phyloP scores from a whole-genome alignment of 2,113 vertebrate genomes.

The Peromyscus maniculatus region DNA sequence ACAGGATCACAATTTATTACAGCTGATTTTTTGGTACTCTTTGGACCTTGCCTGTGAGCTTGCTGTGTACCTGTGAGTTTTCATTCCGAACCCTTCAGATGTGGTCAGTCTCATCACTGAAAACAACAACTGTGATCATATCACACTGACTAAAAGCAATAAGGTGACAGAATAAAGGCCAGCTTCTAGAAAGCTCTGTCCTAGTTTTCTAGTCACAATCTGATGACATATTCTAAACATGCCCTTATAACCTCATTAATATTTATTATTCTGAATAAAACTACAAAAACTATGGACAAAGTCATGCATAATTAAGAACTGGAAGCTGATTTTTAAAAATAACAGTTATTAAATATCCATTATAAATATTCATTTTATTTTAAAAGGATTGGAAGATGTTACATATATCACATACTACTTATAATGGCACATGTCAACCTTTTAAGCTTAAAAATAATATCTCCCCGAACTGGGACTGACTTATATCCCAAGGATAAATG shows the following conservation, averaged over 20 bases:
- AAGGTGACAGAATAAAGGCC: conserved; percentile 15
- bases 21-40: background rate
- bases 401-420: conserved; percentile 84
- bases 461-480: conserved; percentile 80
- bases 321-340: conserved; percentile 77
- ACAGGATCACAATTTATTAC: conserved; percentile 9
- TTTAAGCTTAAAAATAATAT: conserved; percentile 83
- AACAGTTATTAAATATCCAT: conserved; percentile 84
- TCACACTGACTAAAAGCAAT: conserved; percentile 52
- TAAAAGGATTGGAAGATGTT: conserved; percentile 79
- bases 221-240: conserved; percentile 67
- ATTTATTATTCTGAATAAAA: conserved; percentile 71
- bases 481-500: conserved; percentile 78
- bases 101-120: conserved; percentile 38
- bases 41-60: background rate
- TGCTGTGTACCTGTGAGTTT: conserved; percentile 37
- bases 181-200: conserved; percentile 49
- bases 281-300: conserved; percentile 55
- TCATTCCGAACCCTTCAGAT: conserved; percentile 16
- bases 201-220: conserved; percentile 37
- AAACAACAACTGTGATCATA: conserved; percentile 51
- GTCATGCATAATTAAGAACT: conserved; percentile 78
- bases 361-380: conserved; percentile 83
- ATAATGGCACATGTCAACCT: conserved; percentile 83
- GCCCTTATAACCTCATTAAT: conserved; percentile 55